Base-by-base conservation (phyloP, 2,797 vertebrate genomes). In the Lutjanus argentimaculatus region DNA sequence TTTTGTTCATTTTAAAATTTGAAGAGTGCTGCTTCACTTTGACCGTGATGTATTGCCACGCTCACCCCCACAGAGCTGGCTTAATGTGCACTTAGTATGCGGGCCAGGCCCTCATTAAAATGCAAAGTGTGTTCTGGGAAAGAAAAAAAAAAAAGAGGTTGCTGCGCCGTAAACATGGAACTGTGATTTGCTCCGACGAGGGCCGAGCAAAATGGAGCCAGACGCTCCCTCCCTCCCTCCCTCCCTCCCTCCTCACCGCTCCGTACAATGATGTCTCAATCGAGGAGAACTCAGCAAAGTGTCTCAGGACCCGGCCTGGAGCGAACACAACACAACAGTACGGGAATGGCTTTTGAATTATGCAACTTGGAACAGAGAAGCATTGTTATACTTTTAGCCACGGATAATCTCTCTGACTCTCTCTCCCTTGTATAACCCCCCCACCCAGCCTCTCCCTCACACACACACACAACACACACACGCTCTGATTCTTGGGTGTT, bases 11-110 rank as follows among this genome's bases (percentile, higher is more conserved):
- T 84, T 93, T 83, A 91, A 92, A 91, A 80, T 92, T 91, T 93
- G 78, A 93, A 85, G 82, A 93, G 91, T 48, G 76, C 81, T 82
- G 87, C 90, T 92, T 87, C 67, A 83, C 77, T 92, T 46, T 87
- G 91, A 86, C 85, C 63, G 61, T 90, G 91, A 92, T 94, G 88
- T 86, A 91, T 91, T 77, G 49, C 79, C 74, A 72, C 65, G 70
- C 86, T 89, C 87, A 83, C 70, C 86, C 90, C 89, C 87, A 82
- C 89, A 91, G 91, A 85, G 82, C 52, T 17, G 19, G 83, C 89
- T 87, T 89, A 93, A 94, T 91, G 88, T 91, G 94, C 92, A 91
- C 92, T 93, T 92, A 93, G 92, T 90, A 93, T 94, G 90, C 92
- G 89, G 90, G 85, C 83, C 75, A 67, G 90, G 82, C 82, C 82